Evolutionary conservation across 2,113 vertebrate species (phyloP), one percentile per base, ranked within the genome.

Genomic region (Grallaria varia): DNA sequence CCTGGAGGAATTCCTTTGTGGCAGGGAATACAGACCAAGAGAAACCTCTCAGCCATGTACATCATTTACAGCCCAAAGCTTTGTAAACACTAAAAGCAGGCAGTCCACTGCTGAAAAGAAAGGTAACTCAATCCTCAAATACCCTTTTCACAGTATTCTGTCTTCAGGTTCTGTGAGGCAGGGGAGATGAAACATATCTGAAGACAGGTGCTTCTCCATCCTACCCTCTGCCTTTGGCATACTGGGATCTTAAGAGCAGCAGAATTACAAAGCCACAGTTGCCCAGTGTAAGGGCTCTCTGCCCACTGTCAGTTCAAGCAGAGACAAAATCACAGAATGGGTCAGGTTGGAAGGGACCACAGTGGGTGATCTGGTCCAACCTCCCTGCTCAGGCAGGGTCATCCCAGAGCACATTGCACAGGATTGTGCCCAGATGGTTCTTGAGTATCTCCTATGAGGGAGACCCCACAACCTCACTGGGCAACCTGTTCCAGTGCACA

Each of bases 221-320:
- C 33, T 64, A 56, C 30, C 66, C 66, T 84, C 64, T 63, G 31
- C 19, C 5, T 64, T 92, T 68, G 58, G 17, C 30, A 10, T 20
- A 17, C 16, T 31, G 27, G 25, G 28, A 82, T 89, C 42, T 87
- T 39, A 53, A 93, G 63, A 35, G 5, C 37, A 78, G 58, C 1
- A 1, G 45, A 82, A 84, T 76, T 53, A 13, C 2, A 16, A 91
- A 71, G 39, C 23, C 0, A 0, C 10, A 1, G 25, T n/a, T 69
- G 58, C 40, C n/a, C 71, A 55, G 21, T 18, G 7, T 10, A 31
- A 31, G 67, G 42, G 31, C 21, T 62, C 31, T 49, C 47, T 63
- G 18, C 18, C 25, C 35, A 11, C 47, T 42, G 40, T 28, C 31
- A 33, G 25, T 13, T 63, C 55, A 49, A 60, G 53, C 28, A 74